A percentile compares a stretch with the other conserved stretches of the same genome.
Evolutionary conservation across 2,888 invertebrate genomes (phyloP).

Genomic region (Erannis defoliaria): DNA sequence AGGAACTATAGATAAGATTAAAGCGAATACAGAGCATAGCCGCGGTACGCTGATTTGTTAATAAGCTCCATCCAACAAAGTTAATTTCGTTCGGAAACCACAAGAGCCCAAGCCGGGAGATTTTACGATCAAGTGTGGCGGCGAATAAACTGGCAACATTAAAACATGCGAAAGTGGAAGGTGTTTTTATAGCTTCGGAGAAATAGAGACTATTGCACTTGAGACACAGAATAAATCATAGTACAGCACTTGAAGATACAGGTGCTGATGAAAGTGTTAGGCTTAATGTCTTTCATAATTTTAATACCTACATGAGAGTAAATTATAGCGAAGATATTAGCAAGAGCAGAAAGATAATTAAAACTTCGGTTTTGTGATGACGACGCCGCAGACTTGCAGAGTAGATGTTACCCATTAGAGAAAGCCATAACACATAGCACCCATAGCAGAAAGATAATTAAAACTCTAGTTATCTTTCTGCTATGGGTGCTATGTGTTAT

Average conservation of each 20-base stretch:
- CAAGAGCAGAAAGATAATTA: too few species aligned
- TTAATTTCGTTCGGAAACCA: slow-evolving; percentile 37
- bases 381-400: too few species aligned
- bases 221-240: not conserved
- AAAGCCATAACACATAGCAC: too few species aligned
- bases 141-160: slow-evolving; percentile 66
- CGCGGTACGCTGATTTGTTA: not conserved
- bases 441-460: too few species aligned
- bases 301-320: not conserved
- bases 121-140: slow-evolving; percentile 66
- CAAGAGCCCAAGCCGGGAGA: slow-evolving; percentile 24
- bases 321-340: too few species aligned
- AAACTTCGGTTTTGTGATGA: too few species aligned
- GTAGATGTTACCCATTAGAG: too few species aligned
- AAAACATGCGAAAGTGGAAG: slow-evolving; percentile 59
- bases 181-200: slow-evolving; percentile 67
- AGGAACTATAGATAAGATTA: too few species aligned
- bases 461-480: too few species aligned
- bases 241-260: slow-evolving; percentile 3
- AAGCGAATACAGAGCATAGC: too few species aligned
- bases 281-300: not conserved
- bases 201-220: slow-evolving; percentile 51
- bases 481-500: too few species aligned
- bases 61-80: slow-evolving; percentile 11
- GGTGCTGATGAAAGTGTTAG: slow-evolving; percentile 9